phyloP scores from a whole-genome alignment of 2,113 vertebrate genomes.

The Oreochromis tanganicae region DNA sequence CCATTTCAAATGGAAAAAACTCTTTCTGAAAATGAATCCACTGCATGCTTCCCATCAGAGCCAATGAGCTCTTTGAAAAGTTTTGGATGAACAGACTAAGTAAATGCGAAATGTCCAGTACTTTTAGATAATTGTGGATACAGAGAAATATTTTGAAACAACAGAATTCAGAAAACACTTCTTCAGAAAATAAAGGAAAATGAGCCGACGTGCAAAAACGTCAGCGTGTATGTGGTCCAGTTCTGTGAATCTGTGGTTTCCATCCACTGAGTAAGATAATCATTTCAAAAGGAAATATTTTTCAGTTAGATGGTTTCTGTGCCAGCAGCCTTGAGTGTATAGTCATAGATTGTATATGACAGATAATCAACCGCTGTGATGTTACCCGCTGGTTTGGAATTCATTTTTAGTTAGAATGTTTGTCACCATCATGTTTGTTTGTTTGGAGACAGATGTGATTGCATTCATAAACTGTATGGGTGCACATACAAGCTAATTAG shows the following conservation, averaged over 20 bases:
- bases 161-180: background rate
- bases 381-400: background rate
- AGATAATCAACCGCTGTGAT: background rate
- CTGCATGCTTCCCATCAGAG: fast-evolving
- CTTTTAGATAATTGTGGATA: background rate
- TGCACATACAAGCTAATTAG: background rate
- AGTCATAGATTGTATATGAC: background rate
- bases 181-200: background rate
- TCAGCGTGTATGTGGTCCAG: fast-evolving
- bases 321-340: background rate
- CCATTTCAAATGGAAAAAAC: background rate
- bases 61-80: fast-evolving
- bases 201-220: fast-evolving
- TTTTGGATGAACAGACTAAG: background rate
- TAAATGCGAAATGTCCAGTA: fast-evolving
- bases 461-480: background rate
- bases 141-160: background rate
- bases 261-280: background rate
- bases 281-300: background rate
- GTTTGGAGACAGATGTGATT: background rate
- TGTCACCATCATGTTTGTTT: background rate
- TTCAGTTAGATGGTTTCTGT: background rate
- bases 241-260: background rate
- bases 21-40: background rate
- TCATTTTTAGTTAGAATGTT: background rate